Conservation (phyloP, 1,140 invertebrate species). For the Aradophagus sp. region DNA sequence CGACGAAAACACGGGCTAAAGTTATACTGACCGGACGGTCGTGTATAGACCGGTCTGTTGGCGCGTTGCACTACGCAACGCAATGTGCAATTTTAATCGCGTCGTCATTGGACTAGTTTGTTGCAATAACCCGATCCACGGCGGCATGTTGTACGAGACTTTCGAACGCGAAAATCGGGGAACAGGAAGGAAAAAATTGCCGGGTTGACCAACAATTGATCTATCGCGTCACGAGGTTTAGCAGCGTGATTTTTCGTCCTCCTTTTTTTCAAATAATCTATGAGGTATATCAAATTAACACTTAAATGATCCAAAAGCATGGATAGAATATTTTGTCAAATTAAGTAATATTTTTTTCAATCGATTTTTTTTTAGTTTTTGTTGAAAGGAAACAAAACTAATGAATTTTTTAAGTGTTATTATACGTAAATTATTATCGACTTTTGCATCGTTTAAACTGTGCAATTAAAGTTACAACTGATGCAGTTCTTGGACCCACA, state of each 20-base stretch:
- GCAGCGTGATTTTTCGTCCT: slow-evolving; percentile 18
- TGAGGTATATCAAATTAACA: no score
- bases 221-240: slow-evolving; percentile 41
- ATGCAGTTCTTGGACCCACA: no score
- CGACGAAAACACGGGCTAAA: slow-evolving; percentile 1
- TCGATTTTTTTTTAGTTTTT: no score
- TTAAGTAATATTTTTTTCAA: no score
- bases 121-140: slow-evolving; percentile 67
- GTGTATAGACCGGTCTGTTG: slow-evolving; percentile 63
- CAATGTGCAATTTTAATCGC: slow-evolving; percentile 62
- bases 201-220: slow-evolving; percentile 44
- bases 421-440: no score
- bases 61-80: slow-evolving; percentile 59
- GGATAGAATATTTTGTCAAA: no score
- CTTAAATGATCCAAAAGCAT: no score
- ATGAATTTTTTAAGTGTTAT: no score
- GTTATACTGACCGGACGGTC: slow-evolving; percentile 54
- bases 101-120: slow-evolving; percentile 66
- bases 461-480: no score
- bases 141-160: slow-evolving; percentile 59
- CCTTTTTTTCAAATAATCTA: no score
- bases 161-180: slow-evolving; percentile 50
- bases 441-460: no score
- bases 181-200: slow-evolving; percentile 18
- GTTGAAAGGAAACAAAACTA: no score